These are phyloP conservation scores for Micromesistius poutassou DNA, from an alignment of 2,797 vertebrate species.

Conservation along the genomic window DNA sequence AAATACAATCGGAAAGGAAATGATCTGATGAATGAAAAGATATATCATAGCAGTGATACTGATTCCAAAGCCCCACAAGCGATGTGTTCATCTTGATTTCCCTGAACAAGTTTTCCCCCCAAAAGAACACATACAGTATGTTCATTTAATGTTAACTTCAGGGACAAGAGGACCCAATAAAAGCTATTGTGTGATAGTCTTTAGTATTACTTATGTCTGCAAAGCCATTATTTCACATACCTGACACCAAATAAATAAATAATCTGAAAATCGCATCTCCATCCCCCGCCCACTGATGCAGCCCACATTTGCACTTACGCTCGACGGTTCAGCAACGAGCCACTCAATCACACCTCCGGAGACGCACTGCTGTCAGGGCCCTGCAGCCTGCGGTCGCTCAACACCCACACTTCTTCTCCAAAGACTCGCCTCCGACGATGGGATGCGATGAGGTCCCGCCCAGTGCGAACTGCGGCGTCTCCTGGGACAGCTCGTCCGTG, in stretches of 20 bases:
- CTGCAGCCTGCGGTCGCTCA: constrained; percentile 52
- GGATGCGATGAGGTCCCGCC: constrained; percentile 73
- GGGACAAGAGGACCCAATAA: not conserved
- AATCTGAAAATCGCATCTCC: not conserved
- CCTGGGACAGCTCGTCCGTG: constrained; percentile 67
- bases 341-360: constrained; percentile 1
- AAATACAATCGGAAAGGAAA: not conserved
- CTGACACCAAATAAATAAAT: not conserved
- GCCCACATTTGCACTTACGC: not conserved
- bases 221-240: not conserved
- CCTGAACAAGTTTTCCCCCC: not conserved
- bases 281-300: not conserved
- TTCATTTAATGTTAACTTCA: not conserved
- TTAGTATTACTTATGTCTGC: not conserved
- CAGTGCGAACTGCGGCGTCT: constrained; percentile 55
- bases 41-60: not conserved
- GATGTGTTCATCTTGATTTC: not conserved
- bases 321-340: not conserved
- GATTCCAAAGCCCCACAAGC: not conserved
- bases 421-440: constrained; percentile 46
- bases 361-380: not conserved
- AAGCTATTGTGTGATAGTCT: not conserved
- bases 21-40: not conserved
- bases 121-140: not conserved
- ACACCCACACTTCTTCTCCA: constrained; percentile 79